Base-by-base conservation (phyloP, 2,113 vertebrate genomes). In the Alethe castanea region DNA sequence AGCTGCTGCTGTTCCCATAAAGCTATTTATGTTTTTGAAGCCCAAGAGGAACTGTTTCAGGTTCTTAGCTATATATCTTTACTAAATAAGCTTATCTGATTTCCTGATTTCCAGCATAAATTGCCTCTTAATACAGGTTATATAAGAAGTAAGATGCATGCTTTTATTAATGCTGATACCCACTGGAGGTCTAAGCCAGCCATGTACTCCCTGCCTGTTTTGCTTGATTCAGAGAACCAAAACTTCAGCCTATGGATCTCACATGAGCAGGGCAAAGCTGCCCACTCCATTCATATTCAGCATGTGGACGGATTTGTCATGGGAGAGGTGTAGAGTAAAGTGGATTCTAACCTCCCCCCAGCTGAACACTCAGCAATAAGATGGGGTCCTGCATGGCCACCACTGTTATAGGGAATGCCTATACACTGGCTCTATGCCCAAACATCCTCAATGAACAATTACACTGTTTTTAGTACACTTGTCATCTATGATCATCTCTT, bases 161-260 rank as follows among this genome's bases (percentile, higher is more conserved):
- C 22, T 62, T 44, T 74, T 40, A 56, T 35, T n/a, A 57, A 64
- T 45, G 62, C 31, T 35, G 36, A 87, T 16, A 42, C 11, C 9
- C 23, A 25, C 17, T 7, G 19, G 66, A 56, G 74, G 36, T 40
- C 22, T 0, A 0, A 77, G 54, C 45, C 50, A 62, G 62, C 36
- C 48, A 17, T 0, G 0, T 22, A 19, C 10, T 45, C n/a, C 47
- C 12, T 11, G 15, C 38, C 48, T 52, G 16, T 28, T 84, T 40
- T n/a, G 4, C 65, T 53, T 64, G 26, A 29, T 31, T 61, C 14
- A 23, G 47, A 57, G 29, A 53, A 35, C 12, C 2, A 7, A 64
- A 80, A 40, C 17, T n/a, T 79, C 70, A 33, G 5, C 8, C 26
- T 12, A 1, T 16, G 14, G 29, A 3, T 14, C 47, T 42, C 48